A percentile compares a stretch with the other conserved stretches of the same genome.
These are phyloP conservation scores for Colostygia pectinataria DNA, from an alignment of 2,888 invertebrate species.

Conservation along the genomic window DNA sequence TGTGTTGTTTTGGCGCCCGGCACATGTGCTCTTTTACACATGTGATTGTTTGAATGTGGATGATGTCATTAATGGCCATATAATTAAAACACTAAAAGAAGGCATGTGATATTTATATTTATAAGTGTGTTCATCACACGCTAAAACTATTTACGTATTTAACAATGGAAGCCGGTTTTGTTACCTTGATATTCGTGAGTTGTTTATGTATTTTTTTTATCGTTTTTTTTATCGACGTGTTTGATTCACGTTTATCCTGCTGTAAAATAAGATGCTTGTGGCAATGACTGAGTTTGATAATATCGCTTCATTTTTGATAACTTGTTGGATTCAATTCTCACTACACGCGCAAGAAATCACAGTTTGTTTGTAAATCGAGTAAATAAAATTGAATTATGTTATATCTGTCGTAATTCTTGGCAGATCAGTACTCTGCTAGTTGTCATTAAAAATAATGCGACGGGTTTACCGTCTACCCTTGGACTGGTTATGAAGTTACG, in stretches of 20 bases:
- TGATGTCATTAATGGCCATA: slow-evolving; percentile 55
- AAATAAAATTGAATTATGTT: too few relatives aligned
- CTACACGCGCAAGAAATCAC: too few relatives aligned
- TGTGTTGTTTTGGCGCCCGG: slow-evolving; percentile 35
- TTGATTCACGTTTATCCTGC: slow-evolving; percentile 7
- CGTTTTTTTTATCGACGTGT: slow-evolving; percentile 32
- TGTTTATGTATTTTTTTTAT: slow-evolving; percentile 38
- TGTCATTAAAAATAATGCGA: too few relatives aligned
- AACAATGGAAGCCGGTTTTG: slow-evolving; percentile 49
- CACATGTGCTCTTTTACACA: slow-evolving; percentile 17
- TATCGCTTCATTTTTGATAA: not conserved
- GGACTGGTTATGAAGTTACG: too few relatives aligned
- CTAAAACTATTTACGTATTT: slow-evolving; percentile 43
- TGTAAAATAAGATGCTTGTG: slow-evolving; percentile 5
- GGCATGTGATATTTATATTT: slow-evolving; percentile 26
- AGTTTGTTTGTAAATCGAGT: too few relatives aligned
- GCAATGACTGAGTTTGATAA: slow-evolving; percentile 6
- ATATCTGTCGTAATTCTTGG: too few relatives aligned
- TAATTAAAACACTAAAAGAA: slow-evolving; percentile 20
- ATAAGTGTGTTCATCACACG: slow-evolving; percentile 11
- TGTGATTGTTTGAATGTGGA: slow-evolving; percentile 39
- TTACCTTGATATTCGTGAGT: slow-evolving; percentile 42
- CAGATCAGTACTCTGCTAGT: too few relatives aligned
- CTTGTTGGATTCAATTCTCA: too few relatives aligned
- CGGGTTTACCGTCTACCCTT: too few relatives aligned